phyloP scores from a whole-genome alignment of 2,888 invertebrate species.

The Lepidochrysops patricia region DNA sequence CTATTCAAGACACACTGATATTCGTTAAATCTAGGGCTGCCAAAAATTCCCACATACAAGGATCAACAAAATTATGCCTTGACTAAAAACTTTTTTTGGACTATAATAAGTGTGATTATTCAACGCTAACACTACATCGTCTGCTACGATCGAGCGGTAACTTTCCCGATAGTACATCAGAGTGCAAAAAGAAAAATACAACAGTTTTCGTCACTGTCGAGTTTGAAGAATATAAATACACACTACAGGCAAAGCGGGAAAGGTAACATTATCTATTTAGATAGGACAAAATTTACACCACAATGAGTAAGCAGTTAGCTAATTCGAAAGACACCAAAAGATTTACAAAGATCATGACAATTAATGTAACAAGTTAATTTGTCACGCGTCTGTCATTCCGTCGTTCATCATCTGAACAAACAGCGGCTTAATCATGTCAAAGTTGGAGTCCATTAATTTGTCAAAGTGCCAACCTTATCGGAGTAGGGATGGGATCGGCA shows the following conservation, averaged over 20 bases:
- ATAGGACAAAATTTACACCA: too few relatives aligned
- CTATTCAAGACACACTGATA: constrained; percentile 26
- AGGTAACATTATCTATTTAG: too few relatives aligned
- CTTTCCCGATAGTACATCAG: too few relatives aligned
- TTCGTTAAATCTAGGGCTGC: constrained; percentile 24
- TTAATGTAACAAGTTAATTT: constrained; percentile 1
- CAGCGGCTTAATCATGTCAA: not conserved
- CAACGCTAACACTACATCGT: too few relatives aligned
- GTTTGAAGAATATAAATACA: too few relatives aligned
- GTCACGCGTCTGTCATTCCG: not conserved
- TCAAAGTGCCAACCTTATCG: constrained; percentile 19
- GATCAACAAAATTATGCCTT: too few relatives aligned
- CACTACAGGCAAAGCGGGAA: too few relatives aligned
- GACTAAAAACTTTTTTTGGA: too few relatives aligned
- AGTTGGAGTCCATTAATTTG: constrained; percentile 3
- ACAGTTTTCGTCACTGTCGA: too few relatives aligned
- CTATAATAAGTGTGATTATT: too few relatives aligned
- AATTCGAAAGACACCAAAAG: not conserved
- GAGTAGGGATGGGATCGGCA: constrained; percentile 19
- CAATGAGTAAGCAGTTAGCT: not conserved
- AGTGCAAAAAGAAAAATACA: too few relatives aligned
- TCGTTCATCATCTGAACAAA: not conserved
- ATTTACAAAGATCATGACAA: not conserved
- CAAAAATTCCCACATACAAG: not conserved
- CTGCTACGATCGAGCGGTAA: too few relatives aligned